Conservation (phyloP, 2,113 vertebrate species). For the Campylomormyrus numenius region DNA sequence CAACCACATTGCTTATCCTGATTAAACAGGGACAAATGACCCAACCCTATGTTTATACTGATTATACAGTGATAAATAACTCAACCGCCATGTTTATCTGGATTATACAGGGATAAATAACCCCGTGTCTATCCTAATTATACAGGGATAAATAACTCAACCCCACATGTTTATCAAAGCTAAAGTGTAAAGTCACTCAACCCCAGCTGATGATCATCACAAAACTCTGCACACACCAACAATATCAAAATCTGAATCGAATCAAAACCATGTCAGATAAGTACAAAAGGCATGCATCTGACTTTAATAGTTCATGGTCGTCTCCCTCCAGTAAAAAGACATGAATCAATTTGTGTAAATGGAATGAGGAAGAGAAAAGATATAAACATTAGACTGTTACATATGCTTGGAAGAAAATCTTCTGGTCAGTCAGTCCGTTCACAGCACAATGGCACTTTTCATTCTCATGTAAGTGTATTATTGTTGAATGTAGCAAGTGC, state of each 20-base stretch:
- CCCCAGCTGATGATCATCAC: not conserved
- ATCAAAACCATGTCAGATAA: not conserved
- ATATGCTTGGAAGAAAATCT: not conserved
- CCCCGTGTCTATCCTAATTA: not conserved
- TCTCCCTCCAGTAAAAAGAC: not conserved
- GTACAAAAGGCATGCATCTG: not conserved
- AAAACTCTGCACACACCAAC: not conserved
- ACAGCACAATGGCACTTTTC: not conserved
- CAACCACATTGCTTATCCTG: not conserved
- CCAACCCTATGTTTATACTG: not conserved
- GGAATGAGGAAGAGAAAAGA: not conserved
- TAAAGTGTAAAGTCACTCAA: not conserved
- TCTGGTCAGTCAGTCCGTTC: not conserved
- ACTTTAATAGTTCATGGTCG: not conserved
- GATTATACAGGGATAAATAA: not conserved
- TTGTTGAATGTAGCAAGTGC: not conserved
- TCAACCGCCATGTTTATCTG: not conserved
- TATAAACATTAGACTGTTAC: not conserved
- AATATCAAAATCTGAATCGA: not conserved
- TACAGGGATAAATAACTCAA: not conserved
- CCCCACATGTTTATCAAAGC: not conserved
- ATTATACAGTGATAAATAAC: not conserved
- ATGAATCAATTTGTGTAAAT: not conserved
- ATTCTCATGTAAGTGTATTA: not conserved
- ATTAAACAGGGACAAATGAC: not conserved